Percentiles rank a stretch among this genome's conserved stretches.
Conservation (phyloP, 2,888 invertebrate genomes). For the Lasioglossum malachurum region DNA sequence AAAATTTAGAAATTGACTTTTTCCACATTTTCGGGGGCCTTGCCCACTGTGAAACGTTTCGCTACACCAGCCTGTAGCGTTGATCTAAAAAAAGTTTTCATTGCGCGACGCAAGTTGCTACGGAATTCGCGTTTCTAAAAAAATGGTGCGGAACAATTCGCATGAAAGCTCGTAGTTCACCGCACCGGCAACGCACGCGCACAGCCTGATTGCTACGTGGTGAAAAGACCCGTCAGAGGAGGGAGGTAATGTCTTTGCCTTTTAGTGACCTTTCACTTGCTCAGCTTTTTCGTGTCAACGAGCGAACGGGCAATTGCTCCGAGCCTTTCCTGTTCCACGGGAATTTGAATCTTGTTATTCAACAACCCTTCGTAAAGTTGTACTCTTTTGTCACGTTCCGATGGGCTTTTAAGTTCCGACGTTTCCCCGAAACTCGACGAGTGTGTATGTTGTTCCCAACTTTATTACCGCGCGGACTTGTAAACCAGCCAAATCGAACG, state of each 20-base stretch:
- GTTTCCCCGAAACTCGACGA: conserved; percentile 20
- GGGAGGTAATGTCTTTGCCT: conserved; percentile 10
- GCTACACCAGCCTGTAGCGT: background rate
- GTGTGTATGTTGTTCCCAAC: conserved; percentile 22
- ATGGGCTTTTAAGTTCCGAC: conserved; percentile 17
- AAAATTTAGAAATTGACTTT: no score
- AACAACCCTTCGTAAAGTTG: conserved; percentile 29
- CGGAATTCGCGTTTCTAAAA: background rate
- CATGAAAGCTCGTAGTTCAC: background rate
- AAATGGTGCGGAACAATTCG: background rate
- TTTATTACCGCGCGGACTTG: conserved; percentile 13
- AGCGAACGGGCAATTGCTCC: conserved; percentile 29
- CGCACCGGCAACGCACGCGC: background rate
- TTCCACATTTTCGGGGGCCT: no score
- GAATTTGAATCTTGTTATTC: conserved; percentile 32
- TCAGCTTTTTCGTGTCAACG: conserved; percentile 17
- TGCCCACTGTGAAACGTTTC: no score
- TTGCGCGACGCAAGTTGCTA: background rate
- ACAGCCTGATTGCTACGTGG: conserved; percentile 33
- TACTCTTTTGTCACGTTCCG: conserved; percentile 22
- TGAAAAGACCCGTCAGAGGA: conserved; percentile 11
- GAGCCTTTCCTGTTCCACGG: conserved; percentile 3
- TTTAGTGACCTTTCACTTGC: conserved; percentile 18
- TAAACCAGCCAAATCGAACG: background rate
- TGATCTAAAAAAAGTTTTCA: background rate